Base-by-base conservation (phyloP, 2,888 invertebrate species). In the Morinoia aosen region DNA sequence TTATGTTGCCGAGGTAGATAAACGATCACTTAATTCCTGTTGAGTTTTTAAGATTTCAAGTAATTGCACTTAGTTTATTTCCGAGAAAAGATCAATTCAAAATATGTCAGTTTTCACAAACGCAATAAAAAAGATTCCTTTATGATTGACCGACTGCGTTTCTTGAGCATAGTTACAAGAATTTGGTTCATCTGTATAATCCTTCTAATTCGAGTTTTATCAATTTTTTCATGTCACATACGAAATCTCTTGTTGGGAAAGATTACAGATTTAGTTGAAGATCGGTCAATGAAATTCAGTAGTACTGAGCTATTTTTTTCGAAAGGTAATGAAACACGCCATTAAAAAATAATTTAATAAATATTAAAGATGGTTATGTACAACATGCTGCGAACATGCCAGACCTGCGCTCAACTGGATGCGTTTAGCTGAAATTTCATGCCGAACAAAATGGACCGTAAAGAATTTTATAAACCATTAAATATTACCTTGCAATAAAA, bases 331-430 rank as follows among this genome's bases (percentile, higher is more conserved):
- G 76, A 76, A 76, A 76, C 76, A 33, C 76, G 10, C 33, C 33
- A 33, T 76, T 76, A 76, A 76, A 76, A 76, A 76, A 76, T 76
- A 76, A 33, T 76, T 76, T 76, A 76, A 76, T 76, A 76, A 76
- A 76, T 76, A 76, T 76, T 76, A 2, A 76, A 33, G 76, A 76
- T 76, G 33, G 76, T 76, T 76, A 76, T 76, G 33, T 76, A 76
- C 76, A 76, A 76, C 76, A 33, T 76, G 76, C 76, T 76, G 33
- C 76, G 33, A 76, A 76, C 33, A 76, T 76, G 19, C 25, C 76
- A 76, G 76, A 76, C 76, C 76, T 76, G 76, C 76, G 33, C 76
- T 76, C 19, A 61, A 19, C 19, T 76, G 19, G 33, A 76, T 76
- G 33, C 76, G 76, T 76, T 76, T 33, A 12, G 25, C 33, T 76